These are phyloP conservation scores for Scaeva pyrastri DNA, from an alignment of 2,888 invertebrate species.

Conservation along the genomic window DNA sequence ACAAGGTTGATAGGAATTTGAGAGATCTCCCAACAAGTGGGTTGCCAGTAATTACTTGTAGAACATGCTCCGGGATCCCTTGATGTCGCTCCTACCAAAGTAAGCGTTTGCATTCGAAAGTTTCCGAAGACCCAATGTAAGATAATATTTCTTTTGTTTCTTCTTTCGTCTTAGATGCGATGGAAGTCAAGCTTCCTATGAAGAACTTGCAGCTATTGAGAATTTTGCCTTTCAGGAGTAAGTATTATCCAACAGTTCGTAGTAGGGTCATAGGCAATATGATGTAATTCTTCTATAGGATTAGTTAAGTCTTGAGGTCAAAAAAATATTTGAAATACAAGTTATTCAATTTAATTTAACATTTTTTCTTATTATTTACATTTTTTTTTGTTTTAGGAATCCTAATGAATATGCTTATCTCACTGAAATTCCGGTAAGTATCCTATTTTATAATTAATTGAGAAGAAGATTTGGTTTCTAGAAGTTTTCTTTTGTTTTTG, in stretches of 20 bases:
- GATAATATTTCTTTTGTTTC: background rate
- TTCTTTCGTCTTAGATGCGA: background rate
- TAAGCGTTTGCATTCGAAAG: background rate
- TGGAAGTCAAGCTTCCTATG: background rate
- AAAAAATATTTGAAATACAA: background rate
- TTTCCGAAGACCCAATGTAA: background rate
- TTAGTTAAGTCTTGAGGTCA: background rate
- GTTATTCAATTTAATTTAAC: background rate
- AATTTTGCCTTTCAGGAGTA: background rate
- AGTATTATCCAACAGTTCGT: background rate
- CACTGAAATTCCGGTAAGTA: slow-evolving; percentile 4
- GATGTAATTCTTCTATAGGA: background rate
- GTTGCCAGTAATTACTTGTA: slow-evolving; percentile 17
- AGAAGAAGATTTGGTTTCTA: background rate
- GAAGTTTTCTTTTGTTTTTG: background rate
- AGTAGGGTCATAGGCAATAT: background rate
- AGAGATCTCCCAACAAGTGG: slow-evolving; percentile 19
- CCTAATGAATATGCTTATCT: slow-evolving; percentile 12
- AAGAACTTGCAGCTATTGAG: background rate
- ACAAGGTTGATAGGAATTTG: background rate
- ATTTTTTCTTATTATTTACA: background rate
- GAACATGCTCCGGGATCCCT: slow-evolving; percentile 24
- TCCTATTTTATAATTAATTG: background rate
- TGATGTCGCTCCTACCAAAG: slow-evolving; percentile 12
- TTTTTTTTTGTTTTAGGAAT: slow-evolving; percentile 14